A percentile compares a stretch with the other conserved stretches of the same genome.
Evolutionary conservation across 2,888 invertebrate species (phyloP).

Genomic region (Boloria selene): DNA sequence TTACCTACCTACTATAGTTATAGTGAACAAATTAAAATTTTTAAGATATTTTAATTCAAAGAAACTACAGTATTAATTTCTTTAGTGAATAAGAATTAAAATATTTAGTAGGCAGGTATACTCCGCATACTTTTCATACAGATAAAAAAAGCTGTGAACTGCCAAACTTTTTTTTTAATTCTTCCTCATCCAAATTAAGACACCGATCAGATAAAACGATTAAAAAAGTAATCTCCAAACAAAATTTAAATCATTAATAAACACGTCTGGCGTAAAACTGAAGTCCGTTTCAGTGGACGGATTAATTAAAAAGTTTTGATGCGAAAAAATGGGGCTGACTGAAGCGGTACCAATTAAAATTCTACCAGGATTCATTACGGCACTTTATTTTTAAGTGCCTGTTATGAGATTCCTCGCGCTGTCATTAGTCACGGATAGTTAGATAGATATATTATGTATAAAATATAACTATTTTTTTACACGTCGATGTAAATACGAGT

Average conservation of each 20-base stretch:
- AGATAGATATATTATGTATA: conserved; percentile 4
- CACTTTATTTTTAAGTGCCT: conserved; percentile 69
- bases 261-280: conserved; percentile 53
- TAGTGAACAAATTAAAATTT: too few species aligned
- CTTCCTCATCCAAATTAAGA: conserved; percentile 24
- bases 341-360: conserved; percentile 70
- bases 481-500: neutral
- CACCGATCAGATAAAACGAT: conserved; percentile 27
- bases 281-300: conserved; percentile 62
- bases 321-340: conserved; percentile 52
- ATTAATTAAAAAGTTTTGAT: conserved; percentile 76
- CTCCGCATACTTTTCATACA: neutral
- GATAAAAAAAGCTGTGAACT: neutral
- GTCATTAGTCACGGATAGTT: conserved; percentile 25
- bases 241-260: conserved; percentile 54
- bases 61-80: too few species aligned
- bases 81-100: too few species aligned
- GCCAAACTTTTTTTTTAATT: too few species aligned
- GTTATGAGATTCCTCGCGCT: conserved; percentile 35
- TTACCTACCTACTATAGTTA: too few species aligned
- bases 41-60: too few species aligned
- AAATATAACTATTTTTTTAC: neutral
- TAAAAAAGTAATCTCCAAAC: conserved; percentile 32
- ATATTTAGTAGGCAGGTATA: too few species aligned
- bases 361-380: conserved; percentile 70